Percentiles rank a stretch among this genome's conserved stretches.
Evolutionary conservation across 2,888 invertebrate genomes (phyloP).

Genomic region (Acrocyrtus sp.): DNA sequence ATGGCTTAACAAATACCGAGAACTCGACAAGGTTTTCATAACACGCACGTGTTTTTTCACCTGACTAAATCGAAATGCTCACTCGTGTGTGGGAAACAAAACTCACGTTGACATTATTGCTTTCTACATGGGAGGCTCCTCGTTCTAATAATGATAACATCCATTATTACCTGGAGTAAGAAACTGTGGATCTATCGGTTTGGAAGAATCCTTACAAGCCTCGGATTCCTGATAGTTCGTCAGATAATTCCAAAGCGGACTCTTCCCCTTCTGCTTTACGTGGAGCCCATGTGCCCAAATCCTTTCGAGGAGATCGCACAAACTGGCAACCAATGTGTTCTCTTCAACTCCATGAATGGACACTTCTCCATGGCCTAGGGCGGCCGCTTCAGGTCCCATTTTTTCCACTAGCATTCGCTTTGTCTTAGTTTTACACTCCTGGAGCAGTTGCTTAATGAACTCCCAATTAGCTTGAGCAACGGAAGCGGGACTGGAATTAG

Average conservation of each 20-base stretch:
- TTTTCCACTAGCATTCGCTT: slow-evolving; percentile 99
- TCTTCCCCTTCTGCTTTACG: slow-evolving; percentile 93
- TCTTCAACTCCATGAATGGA: slow-evolving; percentile 85
- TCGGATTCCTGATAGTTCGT: slow-evolving; percentile 88
- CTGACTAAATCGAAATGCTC: no score
- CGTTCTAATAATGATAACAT: no score
- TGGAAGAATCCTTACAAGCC: slow-evolving; percentile 72
- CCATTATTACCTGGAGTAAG: slow-evolving; percentile 74
- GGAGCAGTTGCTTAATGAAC: slow-evolving; percentile 96
- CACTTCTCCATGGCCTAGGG: slow-evolving; percentile 87
- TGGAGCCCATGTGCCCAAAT: slow-evolving; percentile 98
- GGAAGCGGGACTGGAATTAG: slow-evolving; percentile 78
- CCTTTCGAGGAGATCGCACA: slow-evolving; percentile 96
- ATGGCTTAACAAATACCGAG: slow-evolving; percentile 66
- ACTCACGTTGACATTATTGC: no score
- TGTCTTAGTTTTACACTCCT: slow-evolving; percentile 94
- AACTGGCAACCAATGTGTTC: slow-evolving; percentile 96
- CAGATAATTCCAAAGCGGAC: slow-evolving; percentile 96
- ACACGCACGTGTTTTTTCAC: no score
- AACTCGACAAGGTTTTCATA: no score
- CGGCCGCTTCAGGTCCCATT: slow-evolving; percentile 97
- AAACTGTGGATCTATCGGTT: slow-evolving; percentile 72
- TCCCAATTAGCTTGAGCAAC: slow-evolving; percentile 98
- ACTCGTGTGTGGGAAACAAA: no score
- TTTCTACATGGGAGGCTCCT: no score